Evolutionary conservation across 2,113 vertebrate genomes (phyloP), one percentile per base, ranked within the genome.

Genomic region (Nothoprocta pentlandii): DNA sequence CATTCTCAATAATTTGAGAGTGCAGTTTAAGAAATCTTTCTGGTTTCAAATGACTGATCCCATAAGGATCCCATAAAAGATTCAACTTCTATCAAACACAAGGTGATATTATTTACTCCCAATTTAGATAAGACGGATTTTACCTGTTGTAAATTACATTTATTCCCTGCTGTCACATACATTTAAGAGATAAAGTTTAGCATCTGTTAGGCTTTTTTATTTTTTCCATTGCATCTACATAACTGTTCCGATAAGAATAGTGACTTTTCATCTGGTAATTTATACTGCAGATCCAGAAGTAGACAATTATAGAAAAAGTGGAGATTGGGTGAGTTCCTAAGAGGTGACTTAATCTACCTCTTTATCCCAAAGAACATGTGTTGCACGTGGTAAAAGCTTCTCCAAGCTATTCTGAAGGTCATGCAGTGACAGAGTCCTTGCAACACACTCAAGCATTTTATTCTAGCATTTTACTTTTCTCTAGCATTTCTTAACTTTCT

Each of bases 311-410:
- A 79, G 8, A 58, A 2, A 23, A 76, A 1, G 3, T 41, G 12
- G 6, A 4, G 54, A 30, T 3, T 58, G 8, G 14, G 12, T 77
- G 34, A 87, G 9, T 39, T 4, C 16, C 5, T 4, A 28, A 41
- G 44, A 80, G 14, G 12, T 16, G 1, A 41, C 9, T 28, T 34
- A 69, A 66, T 34, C 9, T 44, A 66, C 22, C 39, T 2, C 15
- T 44, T 54, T 54, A 44, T 19, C 26, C 2, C 12, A 83, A 4
- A 0, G 0, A 47, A 6, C 16, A 62, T 47, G 21, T 28, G 8
- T 61, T 87, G 39, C 10, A 75, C 12, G 4, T 79, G 58, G 25
- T 14, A 21, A 36, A 87, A 74, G 8, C 49, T 77, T 77, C 26
- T 59, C 62, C 44, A n/a, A 0, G 2, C 5, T 56, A 3, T 64